Evolutionary conservation across 2,888 invertebrate genomes (phyloP).

Genomic region (Troides helena): DNA sequence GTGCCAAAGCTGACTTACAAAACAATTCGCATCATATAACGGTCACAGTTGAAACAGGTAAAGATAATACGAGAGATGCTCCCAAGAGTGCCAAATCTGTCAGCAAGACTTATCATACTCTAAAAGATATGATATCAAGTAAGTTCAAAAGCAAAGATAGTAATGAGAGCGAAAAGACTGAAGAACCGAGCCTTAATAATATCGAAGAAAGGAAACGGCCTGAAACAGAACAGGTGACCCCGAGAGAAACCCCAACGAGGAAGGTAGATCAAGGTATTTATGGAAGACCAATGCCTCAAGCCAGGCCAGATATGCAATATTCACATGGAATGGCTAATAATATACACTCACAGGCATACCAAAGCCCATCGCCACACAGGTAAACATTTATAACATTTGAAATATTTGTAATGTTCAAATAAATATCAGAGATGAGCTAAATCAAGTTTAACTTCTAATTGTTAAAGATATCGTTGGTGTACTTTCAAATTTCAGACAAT

Average conservation of each 20-base stretch:
- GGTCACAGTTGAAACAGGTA: conserved; percentile 81
- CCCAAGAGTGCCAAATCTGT: conserved; percentile 83
- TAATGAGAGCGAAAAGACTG: conserved; percentile 77
- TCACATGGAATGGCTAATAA: conserved; percentile 64
- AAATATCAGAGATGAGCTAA: too few species aligned
- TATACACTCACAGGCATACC: conserved; percentile 54
- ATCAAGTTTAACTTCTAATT: too few species aligned
- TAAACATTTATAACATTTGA: conserved; percentile 35
- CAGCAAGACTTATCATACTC: conserved; percentile 89
- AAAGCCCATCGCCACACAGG: conserved; percentile 74
- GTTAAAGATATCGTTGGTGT: not conserved
- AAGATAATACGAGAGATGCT: conserved; percentile 78
- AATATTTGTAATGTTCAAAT: too few species aligned
- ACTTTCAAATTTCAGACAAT: conserved; percentile 50
- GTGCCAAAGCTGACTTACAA: conserved; percentile 55
- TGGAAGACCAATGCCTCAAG: conserved; percentile 80
- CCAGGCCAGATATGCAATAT: conserved; percentile 72
- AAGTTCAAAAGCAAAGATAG: conserved; percentile 85
- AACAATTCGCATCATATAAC: conserved; percentile 77
- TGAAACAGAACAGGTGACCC: conserved; percentile 66
- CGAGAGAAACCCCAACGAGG: conserved; percentile 67
- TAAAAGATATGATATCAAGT: conserved; percentile 91
- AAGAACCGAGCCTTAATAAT: conserved; percentile 81
- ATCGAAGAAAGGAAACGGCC: conserved; percentile 79
- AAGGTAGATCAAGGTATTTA: conserved; percentile 82